phyloP scores from a whole-genome alignment of 2,113 vertebrate genomes.

The Gavia stellata region DNA sequence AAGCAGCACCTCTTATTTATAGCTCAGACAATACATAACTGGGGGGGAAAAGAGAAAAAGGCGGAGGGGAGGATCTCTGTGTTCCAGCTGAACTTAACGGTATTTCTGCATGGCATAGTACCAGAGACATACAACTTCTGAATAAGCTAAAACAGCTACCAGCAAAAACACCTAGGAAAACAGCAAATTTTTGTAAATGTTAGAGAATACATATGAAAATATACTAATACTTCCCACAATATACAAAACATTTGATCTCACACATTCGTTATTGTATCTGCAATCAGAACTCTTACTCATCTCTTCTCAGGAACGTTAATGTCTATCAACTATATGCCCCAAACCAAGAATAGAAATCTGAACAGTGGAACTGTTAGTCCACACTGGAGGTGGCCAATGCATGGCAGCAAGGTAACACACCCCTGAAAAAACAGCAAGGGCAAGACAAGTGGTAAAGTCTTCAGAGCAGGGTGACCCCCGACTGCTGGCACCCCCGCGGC shows the following conservation, averaged over 20 bases:
- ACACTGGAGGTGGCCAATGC: not conserved
- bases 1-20: not conserved
- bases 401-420: not conserved
- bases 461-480: not conserved
- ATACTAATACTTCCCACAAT: not conserved
- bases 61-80: not conserved
- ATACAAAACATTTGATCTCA: not conserved
- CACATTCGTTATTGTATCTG: not conserved
- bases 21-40: not conserved
- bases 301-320: not conserved
- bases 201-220: not conserved
- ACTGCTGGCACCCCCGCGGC: accelerated
- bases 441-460: not conserved
- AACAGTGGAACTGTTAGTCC: not conserved
- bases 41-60: accelerated
- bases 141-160: not conserved
- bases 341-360: not conserved
- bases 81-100: not conserved
- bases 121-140: not conserved
- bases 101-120: not conserved
- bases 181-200: not conserved
- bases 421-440: not conserved
- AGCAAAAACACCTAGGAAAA: not conserved
- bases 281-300: not conserved
- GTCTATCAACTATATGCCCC: not conserved